Percentiles rank a stretch among this genome's conserved stretches.
These are phyloP conservation scores for Hylaea fasciaria DNA, from an alignment of 2,888 invertebrate species.

Conservation along the genomic window DNA sequence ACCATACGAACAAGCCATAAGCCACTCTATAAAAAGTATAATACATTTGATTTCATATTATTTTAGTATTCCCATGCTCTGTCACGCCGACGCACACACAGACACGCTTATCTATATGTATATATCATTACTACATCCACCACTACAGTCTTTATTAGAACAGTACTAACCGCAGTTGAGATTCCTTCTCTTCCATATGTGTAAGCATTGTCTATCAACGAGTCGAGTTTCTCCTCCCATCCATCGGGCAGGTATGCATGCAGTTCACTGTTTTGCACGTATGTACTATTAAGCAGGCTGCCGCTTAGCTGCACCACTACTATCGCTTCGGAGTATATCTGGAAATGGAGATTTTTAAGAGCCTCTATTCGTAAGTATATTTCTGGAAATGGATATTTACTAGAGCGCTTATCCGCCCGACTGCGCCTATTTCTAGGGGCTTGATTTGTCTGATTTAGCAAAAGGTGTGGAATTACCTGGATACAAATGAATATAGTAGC, in stretches of 20 bases:
- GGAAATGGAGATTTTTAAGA: conserved; percentile 34
- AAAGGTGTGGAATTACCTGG: conserved; percentile 85
- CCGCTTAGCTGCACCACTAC: conserved; percentile 95
- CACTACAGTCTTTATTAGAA: too few relatives aligned
- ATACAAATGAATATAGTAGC: conserved; percentile 92
- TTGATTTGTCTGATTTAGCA: too few relatives aligned
- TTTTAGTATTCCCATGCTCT: too few relatives aligned
- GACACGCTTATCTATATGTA: too few relatives aligned
- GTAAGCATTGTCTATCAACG: conserved; percentile 96
- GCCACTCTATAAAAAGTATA: too few relatives aligned
- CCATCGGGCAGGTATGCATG: conserved; percentile 93
- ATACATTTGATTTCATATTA: too few relatives aligned
- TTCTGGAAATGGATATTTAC: conserved; percentile 83
- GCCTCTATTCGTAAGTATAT: conserved; percentile 81
- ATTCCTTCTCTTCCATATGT: conserved; percentile 96
- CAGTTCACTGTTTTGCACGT: conserved; percentile 94
- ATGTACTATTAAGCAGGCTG: conserved; percentile 94
- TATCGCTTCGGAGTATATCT: conserved; percentile 97
- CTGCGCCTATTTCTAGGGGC: too few relatives aligned
- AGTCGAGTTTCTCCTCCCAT: conserved; percentile 94
- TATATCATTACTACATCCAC: too few relatives aligned
- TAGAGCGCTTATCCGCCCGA: not conserved
- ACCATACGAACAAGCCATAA: too few relatives aligned
- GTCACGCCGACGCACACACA: too few relatives aligned
- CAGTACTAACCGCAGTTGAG: conserved; percentile 89